Evolutionary conservation across 2,797 vertebrate genomes (phyloP).

Genomic region (Epinephelus coioides): DNA sequence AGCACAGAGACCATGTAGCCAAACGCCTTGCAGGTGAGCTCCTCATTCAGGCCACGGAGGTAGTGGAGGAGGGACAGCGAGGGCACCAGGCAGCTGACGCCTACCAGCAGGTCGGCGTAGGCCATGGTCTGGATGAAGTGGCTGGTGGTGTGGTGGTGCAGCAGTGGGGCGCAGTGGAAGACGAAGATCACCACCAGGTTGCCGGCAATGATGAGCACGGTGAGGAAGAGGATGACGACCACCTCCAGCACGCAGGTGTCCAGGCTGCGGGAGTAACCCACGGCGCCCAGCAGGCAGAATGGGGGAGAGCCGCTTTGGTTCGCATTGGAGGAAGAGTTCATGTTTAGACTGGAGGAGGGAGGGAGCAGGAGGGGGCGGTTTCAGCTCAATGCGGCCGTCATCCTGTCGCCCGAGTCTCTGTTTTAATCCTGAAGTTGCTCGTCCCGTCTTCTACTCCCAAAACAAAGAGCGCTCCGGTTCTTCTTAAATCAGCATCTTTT

Average conservation of each 20-base stretch:
- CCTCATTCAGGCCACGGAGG: constrained; percentile 88
- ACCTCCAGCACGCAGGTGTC: constrained; percentile 94
- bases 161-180: constrained; percentile 96
- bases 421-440: constrained; percentile 18
- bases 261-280: constrained; percentile 89
- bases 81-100: constrained; percentile 94
- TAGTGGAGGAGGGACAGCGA: constrained; percentile 93
- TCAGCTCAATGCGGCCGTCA: constrained; percentile 53
- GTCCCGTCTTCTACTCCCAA: constrained; percentile 11
- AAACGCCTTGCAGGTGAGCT: constrained; percentile 92
- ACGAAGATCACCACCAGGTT: constrained; percentile 96
- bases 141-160: constrained; percentile 96
- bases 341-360: constrained; percentile 57
- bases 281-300: constrained; percentile 91
- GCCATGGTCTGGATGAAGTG: constrained; percentile 99
- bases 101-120: constrained; percentile 95
- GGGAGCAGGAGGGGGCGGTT: not conserved
- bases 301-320: constrained; percentile 85
- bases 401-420: constrained; percentile 15
- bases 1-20: constrained; percentile 95
- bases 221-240: constrained; percentile 92
- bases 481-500: constrained; percentile 45
- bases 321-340: constrained; percentile 81
- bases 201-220: constrained; percentile 93
- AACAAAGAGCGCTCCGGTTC: not conserved